These are phyloP conservation scores for Heliothis subflexa DNA, from an alignment of 1,140 invertebrate species.

Conservation along the genomic window DNA sequence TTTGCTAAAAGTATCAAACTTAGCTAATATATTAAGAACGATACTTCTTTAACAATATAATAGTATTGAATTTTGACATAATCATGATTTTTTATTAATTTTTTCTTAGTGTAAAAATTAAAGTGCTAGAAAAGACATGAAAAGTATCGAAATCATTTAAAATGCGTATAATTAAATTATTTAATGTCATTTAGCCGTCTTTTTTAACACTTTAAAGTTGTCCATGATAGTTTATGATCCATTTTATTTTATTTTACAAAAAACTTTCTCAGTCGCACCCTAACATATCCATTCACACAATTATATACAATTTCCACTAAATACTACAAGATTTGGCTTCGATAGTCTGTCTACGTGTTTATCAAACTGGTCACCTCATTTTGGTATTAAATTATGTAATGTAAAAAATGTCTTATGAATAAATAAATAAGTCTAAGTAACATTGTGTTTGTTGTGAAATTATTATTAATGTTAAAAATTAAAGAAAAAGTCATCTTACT, in stretches of 20 bases:
- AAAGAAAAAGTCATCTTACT: no score
- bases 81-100: no score
- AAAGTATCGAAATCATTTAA: no score
- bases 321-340: conserved; percentile 66
- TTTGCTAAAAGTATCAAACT: background rate
- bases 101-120: no score
- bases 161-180: no score
- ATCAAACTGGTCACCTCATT: conserved; percentile 73
- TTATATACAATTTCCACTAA: conserved; percentile 43
- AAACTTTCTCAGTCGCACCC: background rate
- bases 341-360: conserved; percentile 50
- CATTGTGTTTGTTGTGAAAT: conserved; percentile 23
- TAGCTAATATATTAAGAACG: no score
- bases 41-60: no score
- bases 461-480: conserved; percentile 1
- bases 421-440: conserved; percentile 55
- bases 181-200: no score
- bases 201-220: no score
- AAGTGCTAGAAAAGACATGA: no score
- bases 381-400: conserved; percentile 71
- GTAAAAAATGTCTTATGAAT: conserved; percentile 42
- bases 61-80: no score
- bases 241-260: background rate
- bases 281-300: conserved; percentile 28
- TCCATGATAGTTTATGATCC: background rate